Conservation (phyloP, 2,797 vertebrate genomes). For the Otus scops region DNA sequence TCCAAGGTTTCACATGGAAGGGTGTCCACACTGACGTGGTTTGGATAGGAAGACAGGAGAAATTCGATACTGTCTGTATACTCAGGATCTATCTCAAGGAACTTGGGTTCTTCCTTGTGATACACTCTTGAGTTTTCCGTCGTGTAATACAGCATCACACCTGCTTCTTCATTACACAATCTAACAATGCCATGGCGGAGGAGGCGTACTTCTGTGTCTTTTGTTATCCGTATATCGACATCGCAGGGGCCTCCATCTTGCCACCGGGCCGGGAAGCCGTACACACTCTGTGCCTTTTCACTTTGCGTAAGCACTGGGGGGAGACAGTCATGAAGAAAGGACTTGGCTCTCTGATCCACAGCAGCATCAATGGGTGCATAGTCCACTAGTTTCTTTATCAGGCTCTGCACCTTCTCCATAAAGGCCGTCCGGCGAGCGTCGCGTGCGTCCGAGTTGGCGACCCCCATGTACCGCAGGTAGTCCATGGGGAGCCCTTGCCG, state of each 20-base stretch:
- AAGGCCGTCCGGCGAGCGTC: conserved; percentile 83
- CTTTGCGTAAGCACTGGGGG: conserved; percentile 85
- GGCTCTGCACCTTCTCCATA: conserved; percentile 77
- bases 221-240: conserved; percentile 73
- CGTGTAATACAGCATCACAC: conserved; percentile 85
- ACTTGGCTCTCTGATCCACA: conserved; percentile 91
- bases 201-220: conserved; percentile 84
- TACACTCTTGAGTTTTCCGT: conserved; percentile 93
- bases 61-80: conserved; percentile 88
- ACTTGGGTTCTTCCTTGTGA: conserved; percentile 88
- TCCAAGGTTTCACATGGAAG: conserved; percentile 84
- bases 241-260: conserved; percentile 75
- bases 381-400: conserved; percentile 83
- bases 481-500: conserved; percentile 89
- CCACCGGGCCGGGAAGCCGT: conserved; percentile 84
- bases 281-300: conserved; percentile 84
- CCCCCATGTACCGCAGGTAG: conserved; percentile 92
- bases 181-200: conserved; percentile 84
- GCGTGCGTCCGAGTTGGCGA: conserved; percentile 85
- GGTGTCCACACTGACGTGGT: conserved; percentile 80
- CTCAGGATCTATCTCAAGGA: conserved; percentile 86
- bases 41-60: conserved; percentile 91
- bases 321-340: conserved; percentile 91
- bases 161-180: conserved; percentile 88
- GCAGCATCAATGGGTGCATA: conserved; percentile 91